Evolutionary conservation across 1,140 invertebrate genomes (phyloP).

Genomic region (Gyrodactylus salaris): DNA sequence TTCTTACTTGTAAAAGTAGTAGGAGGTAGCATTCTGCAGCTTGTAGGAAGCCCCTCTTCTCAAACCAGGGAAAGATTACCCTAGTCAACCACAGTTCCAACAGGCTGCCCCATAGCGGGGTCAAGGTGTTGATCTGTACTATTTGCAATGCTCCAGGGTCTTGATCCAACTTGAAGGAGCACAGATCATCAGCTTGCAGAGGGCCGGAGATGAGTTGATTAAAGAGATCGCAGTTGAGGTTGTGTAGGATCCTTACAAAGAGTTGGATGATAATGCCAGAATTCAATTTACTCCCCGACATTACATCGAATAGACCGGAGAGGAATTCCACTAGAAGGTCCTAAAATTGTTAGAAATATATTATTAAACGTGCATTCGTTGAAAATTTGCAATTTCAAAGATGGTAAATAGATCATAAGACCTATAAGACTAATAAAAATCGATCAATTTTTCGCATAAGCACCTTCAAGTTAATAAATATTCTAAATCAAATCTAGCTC

Average conservation of each 20-base stretch:
- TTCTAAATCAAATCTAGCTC: no score
- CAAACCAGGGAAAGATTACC: neutral
- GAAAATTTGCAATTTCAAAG: no score
- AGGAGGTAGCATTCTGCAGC: neutral
- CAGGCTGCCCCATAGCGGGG: neutral
- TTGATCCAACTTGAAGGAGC: neutral
- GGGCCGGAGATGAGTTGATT: neutral
- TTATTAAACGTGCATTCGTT: neutral
- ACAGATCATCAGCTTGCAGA: neutral
- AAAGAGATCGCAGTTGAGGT: neutral
- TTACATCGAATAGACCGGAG: no score
- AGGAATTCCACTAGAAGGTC: neutral
- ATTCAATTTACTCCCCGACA: no score
- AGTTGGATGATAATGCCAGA: neutral
- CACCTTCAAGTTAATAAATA: no score
- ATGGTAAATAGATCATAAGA: no score
- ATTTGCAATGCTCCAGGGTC: neutral
- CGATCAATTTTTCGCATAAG: no score
- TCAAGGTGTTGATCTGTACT: neutral
- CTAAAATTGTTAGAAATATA: neutral
- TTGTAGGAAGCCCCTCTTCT: neutral
- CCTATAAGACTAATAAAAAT: no score
- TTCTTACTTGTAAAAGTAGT: neutral
- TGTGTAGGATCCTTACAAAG: neutral
- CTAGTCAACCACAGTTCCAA: neutral